Evolutionary conservation across 2,797 vertebrate genomes (phyloP).

Genomic region (Ispidina picta): DNA sequence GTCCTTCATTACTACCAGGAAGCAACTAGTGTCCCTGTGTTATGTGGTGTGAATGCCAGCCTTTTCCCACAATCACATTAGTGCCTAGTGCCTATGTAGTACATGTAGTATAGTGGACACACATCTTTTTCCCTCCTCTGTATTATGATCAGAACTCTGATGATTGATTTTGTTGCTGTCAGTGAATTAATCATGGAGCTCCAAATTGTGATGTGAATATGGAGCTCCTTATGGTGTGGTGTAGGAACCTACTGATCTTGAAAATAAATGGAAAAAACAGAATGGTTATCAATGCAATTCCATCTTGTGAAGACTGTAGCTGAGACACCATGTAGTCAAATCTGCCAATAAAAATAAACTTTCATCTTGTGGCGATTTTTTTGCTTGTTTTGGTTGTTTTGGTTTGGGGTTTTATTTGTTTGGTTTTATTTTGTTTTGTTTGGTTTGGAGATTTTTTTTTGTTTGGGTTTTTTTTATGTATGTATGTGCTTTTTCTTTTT

Average conservation of each 20-base stretch:
- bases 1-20: not conserved
- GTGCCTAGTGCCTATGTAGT: too few relatives aligned
- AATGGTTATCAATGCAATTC: not conserved
- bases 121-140: not conserved
- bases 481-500: not conserved
- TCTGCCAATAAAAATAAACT: not conserved
- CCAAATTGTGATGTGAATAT: not conserved
- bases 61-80: accelerated
- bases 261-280: not conserved
- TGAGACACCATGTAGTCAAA: not conserved
- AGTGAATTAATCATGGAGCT: not conserved
- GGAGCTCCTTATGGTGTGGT: not conserved
- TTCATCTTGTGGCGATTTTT: not conserved
- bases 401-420: too few relatives aligned
- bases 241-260: not conserved
- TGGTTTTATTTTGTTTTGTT: too few relatives aligned
- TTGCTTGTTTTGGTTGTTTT: too few relatives aligned
- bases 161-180: not conserved
- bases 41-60: not conserved
- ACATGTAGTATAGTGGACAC: accelerated
- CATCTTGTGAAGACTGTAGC: not conserved
- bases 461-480: too few relatives aligned
- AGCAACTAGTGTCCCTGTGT: accelerated
- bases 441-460: too few relatives aligned
- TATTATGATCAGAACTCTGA: not conserved